Base-by-base conservation (phyloP, 2,113 vertebrate genomes). In the Columba livia region DNA sequence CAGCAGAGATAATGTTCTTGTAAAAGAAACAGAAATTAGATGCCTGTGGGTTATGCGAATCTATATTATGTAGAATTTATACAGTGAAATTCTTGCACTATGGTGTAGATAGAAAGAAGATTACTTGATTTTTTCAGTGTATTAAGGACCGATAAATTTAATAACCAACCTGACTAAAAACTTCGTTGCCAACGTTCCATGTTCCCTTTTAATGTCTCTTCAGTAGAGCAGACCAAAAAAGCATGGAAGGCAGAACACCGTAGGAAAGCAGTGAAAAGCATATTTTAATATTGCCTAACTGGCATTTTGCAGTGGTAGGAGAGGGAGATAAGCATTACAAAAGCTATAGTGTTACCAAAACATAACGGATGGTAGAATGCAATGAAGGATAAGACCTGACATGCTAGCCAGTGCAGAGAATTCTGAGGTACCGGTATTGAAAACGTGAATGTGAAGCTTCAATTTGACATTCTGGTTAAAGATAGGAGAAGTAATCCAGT, bases 271-370 rank as follows among this genome's bases (percentile, higher is more conserved):
- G 60, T 23, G 47, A 74, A 83, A 79, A 79, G 28, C 25, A 2
- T 65, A 38, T 82, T 94, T 96, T 89, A 21, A 60, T 62, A 69
- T 67, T 65, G 38, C 18, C 40, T 94, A 90, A 92, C 88, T 94
- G 93, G 70, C 53, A 89, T 65, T 70, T 95, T 89, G 81, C 81
- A 82, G 66, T 28, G 38, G 61, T n/a, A 85, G 67, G 74, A 79
- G 57, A 79, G 24, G 51, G 50, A 86, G 60, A 62, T 32, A 23
- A 4, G 25, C 44, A 74, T 78, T 74, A 72, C 31, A 88, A 93
- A 90, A 53, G 11, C 26, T 34, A 1, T 26, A 64, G 58, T 87
- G 19, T 56, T 79, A 91, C 23, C 73, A 93, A 92, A 94, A 79
- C 51, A 87, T 18, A 82, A 3, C 28, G 32, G 34, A 67, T 60